These are phyloP conservation scores for Oeneis ivallda DNA, from an alignment of 2,888 invertebrate species.

Conservation along the genomic window DNA sequence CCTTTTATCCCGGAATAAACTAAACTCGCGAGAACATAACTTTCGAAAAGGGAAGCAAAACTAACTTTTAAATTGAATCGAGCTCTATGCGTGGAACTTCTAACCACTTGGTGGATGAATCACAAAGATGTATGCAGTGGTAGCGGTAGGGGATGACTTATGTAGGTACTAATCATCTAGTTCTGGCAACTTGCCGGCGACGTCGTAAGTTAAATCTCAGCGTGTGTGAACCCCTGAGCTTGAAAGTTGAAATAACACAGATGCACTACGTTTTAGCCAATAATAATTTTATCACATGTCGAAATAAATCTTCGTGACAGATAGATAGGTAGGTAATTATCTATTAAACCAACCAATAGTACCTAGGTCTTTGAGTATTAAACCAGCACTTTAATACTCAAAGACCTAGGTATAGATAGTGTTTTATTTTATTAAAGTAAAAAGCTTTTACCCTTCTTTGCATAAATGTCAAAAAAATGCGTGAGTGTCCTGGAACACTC, in stretches of 20 bases:
- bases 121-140: conserved; percentile 40
- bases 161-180: conserved; percentile 58
- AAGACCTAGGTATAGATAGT: too few relatives aligned
- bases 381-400: too few relatives aligned
- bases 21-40: conserved; percentile 70
- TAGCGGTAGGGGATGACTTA: conserved; percentile 53
- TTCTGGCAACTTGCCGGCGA: conserved; percentile 64
- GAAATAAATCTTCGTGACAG: conserved; percentile 9
- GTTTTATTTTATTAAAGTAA: too few relatives aligned
- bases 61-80: conserved; percentile 57
- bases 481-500: too few relatives aligned
- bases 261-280: conserved; percentile 27
- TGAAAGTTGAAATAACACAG: conserved; percentile 56
- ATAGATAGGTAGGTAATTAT: too few relatives aligned
- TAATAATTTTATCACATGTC: conserved; percentile 12
- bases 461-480: too few relatives aligned
- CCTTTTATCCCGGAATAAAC: too few relatives aligned
- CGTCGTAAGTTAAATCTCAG: conserved; percentile 65
- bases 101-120: conserved; percentile 38
- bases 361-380: too few relatives aligned
- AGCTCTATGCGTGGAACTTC: conserved; percentile 46
- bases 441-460: too few relatives aligned
- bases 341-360: too few relatives aligned
- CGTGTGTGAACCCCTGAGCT: conserved; percentile 54
- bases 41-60: conserved; percentile 64